These are phyloP conservation scores for Phymatocera aterrima DNA, from an alignment of 2,888 invertebrate genomes.

Conservation along the genomic window DNA sequence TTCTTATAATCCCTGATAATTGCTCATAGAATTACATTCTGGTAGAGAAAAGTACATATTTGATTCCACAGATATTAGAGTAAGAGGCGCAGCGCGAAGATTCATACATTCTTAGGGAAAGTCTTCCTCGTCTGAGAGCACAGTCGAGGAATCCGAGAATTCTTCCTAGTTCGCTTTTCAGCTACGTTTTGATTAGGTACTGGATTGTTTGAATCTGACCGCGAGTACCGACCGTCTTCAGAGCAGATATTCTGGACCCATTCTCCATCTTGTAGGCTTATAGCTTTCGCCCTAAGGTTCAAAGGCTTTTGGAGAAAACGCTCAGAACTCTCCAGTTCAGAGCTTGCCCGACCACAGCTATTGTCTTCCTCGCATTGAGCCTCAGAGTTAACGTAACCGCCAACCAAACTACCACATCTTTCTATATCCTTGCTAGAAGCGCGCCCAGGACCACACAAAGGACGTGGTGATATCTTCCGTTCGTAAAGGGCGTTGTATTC, in stretches of 20 bases:
- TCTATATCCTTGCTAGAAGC: not conserved
- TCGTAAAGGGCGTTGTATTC: slow-evolving; percentile 24
- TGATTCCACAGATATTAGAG: not conserved
- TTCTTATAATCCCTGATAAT: no score
- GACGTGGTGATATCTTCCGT: not conserved
- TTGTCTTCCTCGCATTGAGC: not conserved
- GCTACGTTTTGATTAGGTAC: slow-evolving; percentile 3
- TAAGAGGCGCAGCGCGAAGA: not conserved
- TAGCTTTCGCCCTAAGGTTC: not conserved
- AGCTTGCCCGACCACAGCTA: not conserved
- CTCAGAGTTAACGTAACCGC: not conserved
- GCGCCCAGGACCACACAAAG: not conserved
- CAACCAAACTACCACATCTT: not conserved
- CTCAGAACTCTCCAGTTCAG: not conserved
- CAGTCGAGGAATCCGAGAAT: slow-evolving; percentile 51
- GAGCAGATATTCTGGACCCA: slow-evolving; percentile 49
- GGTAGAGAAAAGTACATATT: no score
- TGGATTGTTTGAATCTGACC: slow-evolving; percentile 49
- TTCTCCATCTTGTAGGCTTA: slow-evolving; percentile 9
- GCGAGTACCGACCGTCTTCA: slow-evolving; percentile 50
- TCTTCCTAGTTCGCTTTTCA: not conserved
- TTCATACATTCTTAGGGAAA: slow-evolving; percentile 7
- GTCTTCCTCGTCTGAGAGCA: slow-evolving; percentile 46
- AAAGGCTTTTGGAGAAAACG: not conserved
- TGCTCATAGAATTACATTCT: no score